These are phyloP conservation scores for Tauraco hartlaubi DNA, from an alignment of 2,797 vertebrate species.

Conservation along the genomic window DNA sequence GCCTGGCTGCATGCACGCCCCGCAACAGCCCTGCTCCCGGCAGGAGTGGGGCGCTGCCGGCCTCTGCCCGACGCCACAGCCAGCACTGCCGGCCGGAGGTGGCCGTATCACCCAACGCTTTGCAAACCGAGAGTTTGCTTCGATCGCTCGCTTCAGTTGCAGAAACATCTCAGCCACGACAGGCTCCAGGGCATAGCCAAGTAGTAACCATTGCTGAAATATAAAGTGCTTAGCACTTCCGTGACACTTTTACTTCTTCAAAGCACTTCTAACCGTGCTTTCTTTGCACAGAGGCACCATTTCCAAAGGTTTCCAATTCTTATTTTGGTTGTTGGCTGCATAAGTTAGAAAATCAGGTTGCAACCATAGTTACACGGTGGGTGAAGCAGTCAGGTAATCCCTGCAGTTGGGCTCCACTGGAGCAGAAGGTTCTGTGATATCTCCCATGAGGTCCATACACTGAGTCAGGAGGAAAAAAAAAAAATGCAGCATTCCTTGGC, in stretches of 20 bases:
- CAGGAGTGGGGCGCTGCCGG: neutral
- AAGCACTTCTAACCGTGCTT: neutral
- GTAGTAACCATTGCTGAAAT: no score
- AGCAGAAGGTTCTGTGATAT: neutral
- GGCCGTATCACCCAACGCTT: neutral
- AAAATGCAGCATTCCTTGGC: neutral
- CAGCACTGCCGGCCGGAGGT: neutral
- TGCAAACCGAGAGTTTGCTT: neutral
- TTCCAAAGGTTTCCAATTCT: neutral
- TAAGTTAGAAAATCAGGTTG: neutral
- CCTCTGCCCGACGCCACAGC: neutral
- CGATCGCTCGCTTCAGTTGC: neutral
- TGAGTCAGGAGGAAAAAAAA: neutral
- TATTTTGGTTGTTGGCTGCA: neutral
- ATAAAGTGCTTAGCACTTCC: neutral
- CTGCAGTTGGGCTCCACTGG: accelerated
- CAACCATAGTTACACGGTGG: neutral
- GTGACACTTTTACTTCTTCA: neutral
- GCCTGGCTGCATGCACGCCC: neutral
- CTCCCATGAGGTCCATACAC: neutral
- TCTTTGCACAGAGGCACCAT: neutral
- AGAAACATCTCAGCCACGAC: neutral
- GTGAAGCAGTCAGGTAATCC: neutral
- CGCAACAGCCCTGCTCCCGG: neutral
- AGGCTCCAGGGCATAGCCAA: neutral